phyloP scores from a whole-genome alignment of 2,797 vertebrate species.

The Distichodus sexfasciatus region DNA sequence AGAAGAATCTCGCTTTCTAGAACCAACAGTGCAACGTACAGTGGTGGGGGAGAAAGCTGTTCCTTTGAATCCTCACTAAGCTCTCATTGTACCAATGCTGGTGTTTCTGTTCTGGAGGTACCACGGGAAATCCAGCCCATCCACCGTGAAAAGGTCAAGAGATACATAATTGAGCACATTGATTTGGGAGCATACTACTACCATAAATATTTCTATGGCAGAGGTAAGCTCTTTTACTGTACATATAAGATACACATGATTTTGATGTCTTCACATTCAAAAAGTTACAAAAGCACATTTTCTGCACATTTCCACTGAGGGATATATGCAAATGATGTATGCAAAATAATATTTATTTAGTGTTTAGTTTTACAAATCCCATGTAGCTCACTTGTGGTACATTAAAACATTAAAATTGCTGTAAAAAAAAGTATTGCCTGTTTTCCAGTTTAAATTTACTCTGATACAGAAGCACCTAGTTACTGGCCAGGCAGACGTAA shows the following conservation, averaged over 20 bases:
- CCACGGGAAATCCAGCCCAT: slow-evolving; percentile 92
- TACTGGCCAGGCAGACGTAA: too few species aligned
- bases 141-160: slow-evolving; percentile 96
- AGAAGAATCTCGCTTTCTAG: slow-evolving; percentile 88
- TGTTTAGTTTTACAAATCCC: too few species aligned
- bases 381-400: too few species aligned
- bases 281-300: background rate
- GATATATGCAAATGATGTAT: too few species aligned
- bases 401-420: too few species aligned
- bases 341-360: too few species aligned
- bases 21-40: slow-evolving; percentile 81
- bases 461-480: too few species aligned
- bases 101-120: slow-evolving; percentile 94
- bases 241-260: background rate
- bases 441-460: too few species aligned
- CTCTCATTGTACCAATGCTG: slow-evolving; percentile 98
- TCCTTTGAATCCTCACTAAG: slow-evolving; percentile 94
- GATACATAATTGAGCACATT: slow-evolving; percentile 97
- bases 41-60: slow-evolving; percentile 83
- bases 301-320: too few species aligned
- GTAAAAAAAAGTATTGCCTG: too few species aligned
- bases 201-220: slow-evolving; percentile 95
- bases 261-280: background rate
- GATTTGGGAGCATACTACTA: slow-evolving; percentile 98
- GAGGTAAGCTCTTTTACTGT: slow-evolving; percentile 80